A percentile compares a stretch with the other conserved stretches of the same genome.
phyloP scores from a whole-genome alignment of 2,113 vertebrate species.

The Sinocyclocheilus rhinocerous region DNA sequence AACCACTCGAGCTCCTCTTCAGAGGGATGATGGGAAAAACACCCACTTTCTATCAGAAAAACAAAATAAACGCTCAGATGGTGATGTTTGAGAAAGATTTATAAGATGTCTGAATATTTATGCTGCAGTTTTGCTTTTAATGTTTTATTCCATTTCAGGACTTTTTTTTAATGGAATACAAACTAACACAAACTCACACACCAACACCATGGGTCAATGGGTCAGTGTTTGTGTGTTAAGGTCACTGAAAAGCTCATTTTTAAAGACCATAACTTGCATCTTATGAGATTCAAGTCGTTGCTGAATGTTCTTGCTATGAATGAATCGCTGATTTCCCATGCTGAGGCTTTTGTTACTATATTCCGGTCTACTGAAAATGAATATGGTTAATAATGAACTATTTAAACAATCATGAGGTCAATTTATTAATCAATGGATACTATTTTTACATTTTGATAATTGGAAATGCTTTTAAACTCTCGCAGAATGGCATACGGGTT shows the following conservation, averaged over 20 bases:
- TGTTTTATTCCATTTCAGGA: neutral
- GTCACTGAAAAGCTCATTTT: neutral
- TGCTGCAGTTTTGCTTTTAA: neutral
- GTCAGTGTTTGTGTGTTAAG: neutral
- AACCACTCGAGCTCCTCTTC: slow-evolving; percentile 17
- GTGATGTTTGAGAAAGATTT: neutral
- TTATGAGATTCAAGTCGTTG: slow-evolving; percentile 31
- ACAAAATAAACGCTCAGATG: slow-evolving; percentile 6
- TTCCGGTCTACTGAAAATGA: slow-evolving; percentile 43
- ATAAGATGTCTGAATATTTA: neutral
- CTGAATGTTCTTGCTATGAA: slow-evolving; percentile 46
- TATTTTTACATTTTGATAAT: slow-evolving; percentile 18
- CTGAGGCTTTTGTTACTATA: slow-evolving; percentile 30
- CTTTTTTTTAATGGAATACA: neutral
- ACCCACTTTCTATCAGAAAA: neutral
- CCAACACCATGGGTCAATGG: neutral
- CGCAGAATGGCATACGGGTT: neutral
- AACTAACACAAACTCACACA: neutral
- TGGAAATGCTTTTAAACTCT: neutral
- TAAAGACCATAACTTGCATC: neutral
- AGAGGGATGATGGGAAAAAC: neutral
- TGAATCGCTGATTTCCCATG: slow-evolving; percentile 44
- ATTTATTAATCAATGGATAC: neutral
- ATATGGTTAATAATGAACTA: slow-evolving; percentile 56
- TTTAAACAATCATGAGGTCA: slow-evolving; percentile 43